Evolutionary conservation across 2,797 vertebrate species (phyloP), one percentile per base, ranked within the genome.

Genomic region (Ataeniobius toweri): DNA sequence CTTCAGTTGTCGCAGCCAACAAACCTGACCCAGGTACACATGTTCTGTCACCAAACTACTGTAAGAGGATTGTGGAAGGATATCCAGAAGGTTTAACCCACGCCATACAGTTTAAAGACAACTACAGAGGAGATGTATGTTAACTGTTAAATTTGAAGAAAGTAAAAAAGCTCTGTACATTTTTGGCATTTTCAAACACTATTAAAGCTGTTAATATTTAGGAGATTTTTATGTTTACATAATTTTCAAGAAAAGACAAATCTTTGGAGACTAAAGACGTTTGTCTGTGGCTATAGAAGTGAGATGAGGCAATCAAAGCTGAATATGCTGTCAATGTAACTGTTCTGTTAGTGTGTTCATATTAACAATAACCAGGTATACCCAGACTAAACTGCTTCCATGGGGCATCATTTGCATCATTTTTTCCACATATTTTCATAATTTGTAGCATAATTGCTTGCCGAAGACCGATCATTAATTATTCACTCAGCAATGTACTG

Each of bases 401-500:
- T 26, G 0, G 8, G 8, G n/a, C 46, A 26, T 16, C 3, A 69
- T 69, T 69, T 26, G 14, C 26, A 26, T 46, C 0, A 24, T 14
- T 26, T 68, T 46, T 48, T 69, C 24, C 46, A 26, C 16, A n/a
- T 69, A 46, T 69, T 69, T 12, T 2, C 39, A 46, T 44, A 69
- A n/a, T 69, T 46, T 69, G 22, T 69, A 26, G 12, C 13, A 2
- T 68, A 44, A 71, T 12, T 0, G 48, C 70, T 18, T 44, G n/a
- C 75, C 6, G 1, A 53, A 18, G 36, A 79, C 58, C 13, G n/a
- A 77, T 75, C 63, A 89, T 90, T 73, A 90, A 90, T 91, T 85
- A 92, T 90, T 92, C 86, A 91, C 80, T 90, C 80, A 79, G 56
- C 80, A 90, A 88, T 74, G 79, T 78, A 82, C 74, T 53, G 31